Conservation (phyloP, 64 coral and sea anemone species). For the Pachyseris speciosa region DNA sequence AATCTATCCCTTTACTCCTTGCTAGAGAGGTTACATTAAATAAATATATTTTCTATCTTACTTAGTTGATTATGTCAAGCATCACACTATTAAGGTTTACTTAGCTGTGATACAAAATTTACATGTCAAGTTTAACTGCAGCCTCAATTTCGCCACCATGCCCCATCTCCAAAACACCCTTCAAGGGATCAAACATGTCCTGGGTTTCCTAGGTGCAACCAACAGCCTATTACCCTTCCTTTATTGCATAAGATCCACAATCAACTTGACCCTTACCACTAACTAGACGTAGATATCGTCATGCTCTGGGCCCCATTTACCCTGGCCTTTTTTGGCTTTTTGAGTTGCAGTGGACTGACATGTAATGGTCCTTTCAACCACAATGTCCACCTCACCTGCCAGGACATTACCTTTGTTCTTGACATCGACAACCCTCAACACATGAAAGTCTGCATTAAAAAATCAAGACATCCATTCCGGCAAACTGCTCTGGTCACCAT, state of each 20-base stretch:
- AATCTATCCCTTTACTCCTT: not conserved
- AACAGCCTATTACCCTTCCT: not conserved
- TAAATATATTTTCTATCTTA: not conserved
- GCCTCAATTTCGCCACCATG: not conserved
- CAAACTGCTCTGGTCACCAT: no score
- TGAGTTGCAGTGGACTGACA: not conserved
- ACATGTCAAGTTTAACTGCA: not conserved
- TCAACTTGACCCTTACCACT: not conserved
- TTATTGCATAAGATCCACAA: not conserved
- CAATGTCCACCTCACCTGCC: not conserved
- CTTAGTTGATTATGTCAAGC: not conserved
- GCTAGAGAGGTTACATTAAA: not conserved
- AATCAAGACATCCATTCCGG: no score
- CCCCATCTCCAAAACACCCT: not conserved
- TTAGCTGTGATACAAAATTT: not conserved
- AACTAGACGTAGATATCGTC: not conserved
- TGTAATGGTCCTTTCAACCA: not conserved
- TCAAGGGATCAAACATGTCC: not conserved
- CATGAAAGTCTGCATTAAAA: no score
- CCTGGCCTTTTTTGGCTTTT: constrained; percentile 20
- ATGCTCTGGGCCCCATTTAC: constrained; percentile 35
- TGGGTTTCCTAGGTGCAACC: not conserved
- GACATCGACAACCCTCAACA: no score
- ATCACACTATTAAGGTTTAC: constrained; percentile 10
- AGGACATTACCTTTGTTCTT: not conserved